Base-by-base conservation (phyloP, 2,797 vertebrate genomes). In the Periparus ater region DNA sequence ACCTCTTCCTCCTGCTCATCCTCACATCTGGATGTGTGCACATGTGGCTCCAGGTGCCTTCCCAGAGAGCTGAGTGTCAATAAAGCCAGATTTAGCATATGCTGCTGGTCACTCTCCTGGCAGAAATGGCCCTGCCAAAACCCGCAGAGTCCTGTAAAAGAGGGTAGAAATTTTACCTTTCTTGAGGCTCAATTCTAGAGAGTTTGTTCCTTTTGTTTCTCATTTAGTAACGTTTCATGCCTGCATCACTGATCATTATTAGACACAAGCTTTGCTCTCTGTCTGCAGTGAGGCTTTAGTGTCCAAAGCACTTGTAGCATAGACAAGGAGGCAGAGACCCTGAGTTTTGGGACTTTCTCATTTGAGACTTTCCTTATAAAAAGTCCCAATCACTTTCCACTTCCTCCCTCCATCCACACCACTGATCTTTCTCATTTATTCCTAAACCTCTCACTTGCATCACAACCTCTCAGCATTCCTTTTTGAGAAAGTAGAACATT, bases 381-480 rank as follows among this genome's bases (percentile, higher is more conserved):
- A 79, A 47, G 54, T 47, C 18, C 11, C 30, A 53, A 19, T 10
- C 2, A 0, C 20, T 85, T 79, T 65, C 27, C 21, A 45, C 10
- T 51, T 74, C 6, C 1, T 7, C 11, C 3, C 15, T 71, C 12
- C 5, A 4, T 20, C 13, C 14, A 32, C 5, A 1, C 12, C 0
- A 0, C 8, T 47, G 10, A 50, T 42, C 22, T 29, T 92, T 73
- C 36, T 23, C n/a, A 60, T 20, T 30, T 36, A 71, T 40, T 30
- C 32, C 47, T 57, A 83, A 89, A 65, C 14, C 8, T 57, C 27
- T 13, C 36, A 15, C 11, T 1, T 58, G 9, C 30, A 54, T n/a
- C 51, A 51, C 38, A 67, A 38, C 4, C 5, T 74, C 45, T 76
- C 40, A 85, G 10, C 11, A 50, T 62, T 70, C 53, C 7, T 84